These are phyloP conservation scores for Smittia sp. DNA, from an alignment of 2,888 invertebrate species.

Conservation along the genomic window DNA sequence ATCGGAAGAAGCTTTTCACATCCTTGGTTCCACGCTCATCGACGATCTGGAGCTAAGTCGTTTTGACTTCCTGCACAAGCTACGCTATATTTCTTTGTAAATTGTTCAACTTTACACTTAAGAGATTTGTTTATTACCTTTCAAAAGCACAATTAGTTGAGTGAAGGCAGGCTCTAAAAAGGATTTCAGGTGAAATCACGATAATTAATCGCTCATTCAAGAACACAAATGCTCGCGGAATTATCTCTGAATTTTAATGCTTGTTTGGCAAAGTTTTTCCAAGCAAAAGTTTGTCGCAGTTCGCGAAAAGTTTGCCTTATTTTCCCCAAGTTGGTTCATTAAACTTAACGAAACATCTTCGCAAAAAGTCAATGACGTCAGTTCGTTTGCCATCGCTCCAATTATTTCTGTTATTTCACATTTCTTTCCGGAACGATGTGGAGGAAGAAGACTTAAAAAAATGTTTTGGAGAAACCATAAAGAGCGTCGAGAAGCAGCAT, in stretches of 20 bases:
- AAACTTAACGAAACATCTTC: neutral
- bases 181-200: neutral
- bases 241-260: neutral
- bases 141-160: neutral
- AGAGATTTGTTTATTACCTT: neutral
- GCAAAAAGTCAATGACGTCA: slow-evolving; percentile 5
- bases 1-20: too few relatives aligned
- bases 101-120: neutral
- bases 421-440: too few relatives aligned
- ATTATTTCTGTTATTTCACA: neutral
- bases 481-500: neutral
- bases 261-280: too few relatives aligned
- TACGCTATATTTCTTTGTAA: too few relatives aligned
- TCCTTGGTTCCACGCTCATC: too few relatives aligned
- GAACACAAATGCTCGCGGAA: neutral
- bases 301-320: neutral
- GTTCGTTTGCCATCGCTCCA: neutral
- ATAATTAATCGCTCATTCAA: slow-evolving; percentile 5
- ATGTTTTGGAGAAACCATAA: neutral
- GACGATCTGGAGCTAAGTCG: too few relatives aligned
- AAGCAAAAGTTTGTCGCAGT: neutral
- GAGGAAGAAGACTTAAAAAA: too few relatives aligned
- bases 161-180: neutral
- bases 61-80: too few relatives aligned
- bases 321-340: neutral